phyloP scores from a whole-genome alignment of 2,113 vertebrate genomes.

The Actinemys pallida region DNA sequence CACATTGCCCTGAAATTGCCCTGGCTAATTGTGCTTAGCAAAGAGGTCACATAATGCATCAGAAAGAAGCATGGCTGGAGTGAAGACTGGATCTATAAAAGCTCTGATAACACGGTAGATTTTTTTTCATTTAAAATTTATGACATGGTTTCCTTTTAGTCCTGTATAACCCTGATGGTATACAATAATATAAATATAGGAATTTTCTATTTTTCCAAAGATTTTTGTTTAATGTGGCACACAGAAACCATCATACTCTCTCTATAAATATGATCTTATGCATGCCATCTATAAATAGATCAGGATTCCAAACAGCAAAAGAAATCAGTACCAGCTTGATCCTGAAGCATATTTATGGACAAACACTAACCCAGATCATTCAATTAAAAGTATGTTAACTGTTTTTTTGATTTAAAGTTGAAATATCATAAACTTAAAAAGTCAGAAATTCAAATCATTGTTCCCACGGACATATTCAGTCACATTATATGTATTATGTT shows the following conservation, averaged over 20 bases:
- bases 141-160: not conserved
- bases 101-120: not conserved
- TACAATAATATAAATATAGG: not conserved
- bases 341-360: not conserved
- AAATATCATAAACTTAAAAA: not conserved
- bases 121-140: constrained; percentile 19
- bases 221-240: not conserved
- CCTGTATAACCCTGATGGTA: not conserved
- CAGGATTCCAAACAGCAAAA: not conserved
- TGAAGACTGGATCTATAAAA: not conserved
- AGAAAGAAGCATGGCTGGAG: not conserved
- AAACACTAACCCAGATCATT: not conserved
- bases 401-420: not conserved
- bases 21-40: not conserved
- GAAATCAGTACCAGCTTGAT: not conserved
- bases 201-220: not conserved
- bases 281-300: not conserved
- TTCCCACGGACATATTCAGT: not conserved
- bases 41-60: not conserved
- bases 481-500: not conserved
- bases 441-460: not conserved
- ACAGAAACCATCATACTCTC: not conserved
- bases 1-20: not conserved
- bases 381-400: not conserved
- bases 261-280: not conserved